phyloP scores from a whole-genome alignment of 2,113 vertebrate species.

The Mesitornis unicolor region DNA sequence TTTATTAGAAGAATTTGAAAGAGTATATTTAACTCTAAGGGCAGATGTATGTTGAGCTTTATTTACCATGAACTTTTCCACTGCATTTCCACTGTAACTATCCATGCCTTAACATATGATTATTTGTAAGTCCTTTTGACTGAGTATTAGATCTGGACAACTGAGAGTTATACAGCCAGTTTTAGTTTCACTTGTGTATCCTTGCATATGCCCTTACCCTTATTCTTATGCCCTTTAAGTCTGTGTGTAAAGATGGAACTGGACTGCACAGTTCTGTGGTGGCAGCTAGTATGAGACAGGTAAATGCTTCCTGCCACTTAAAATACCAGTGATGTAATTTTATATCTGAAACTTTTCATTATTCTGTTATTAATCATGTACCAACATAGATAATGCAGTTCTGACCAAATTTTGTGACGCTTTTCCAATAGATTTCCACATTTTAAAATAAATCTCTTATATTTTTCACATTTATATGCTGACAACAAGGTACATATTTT shows the following conservation, averaged over 20 bases:
- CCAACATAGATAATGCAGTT: not conserved
- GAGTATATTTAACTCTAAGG: not conserved
- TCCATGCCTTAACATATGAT: not conserved
- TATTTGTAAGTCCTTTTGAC: not conserved
- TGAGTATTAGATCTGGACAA: not conserved
- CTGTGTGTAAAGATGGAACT: not conserved
- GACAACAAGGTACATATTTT: not conserved
- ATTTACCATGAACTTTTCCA: not conserved
- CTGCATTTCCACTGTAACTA: not conserved
- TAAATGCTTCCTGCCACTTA: not conserved
- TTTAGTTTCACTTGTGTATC: not conserved
- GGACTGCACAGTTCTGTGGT: not conserved
- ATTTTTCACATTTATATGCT: not conserved
- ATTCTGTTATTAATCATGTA: not conserved
- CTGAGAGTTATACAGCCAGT: not conserved
- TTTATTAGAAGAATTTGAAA: not conserved
- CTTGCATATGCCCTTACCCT: not conserved
- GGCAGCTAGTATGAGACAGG: not conserved
- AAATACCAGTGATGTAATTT: not conserved
- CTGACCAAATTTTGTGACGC: not conserved
- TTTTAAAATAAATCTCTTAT: not conserved
- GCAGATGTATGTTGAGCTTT: not conserved
- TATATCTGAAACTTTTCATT: not conserved
- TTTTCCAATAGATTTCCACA: not conserved
- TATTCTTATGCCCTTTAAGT: not conserved